Conservation (phyloP, 2,113 vertebrate species). For the Cariama cristata region DNA sequence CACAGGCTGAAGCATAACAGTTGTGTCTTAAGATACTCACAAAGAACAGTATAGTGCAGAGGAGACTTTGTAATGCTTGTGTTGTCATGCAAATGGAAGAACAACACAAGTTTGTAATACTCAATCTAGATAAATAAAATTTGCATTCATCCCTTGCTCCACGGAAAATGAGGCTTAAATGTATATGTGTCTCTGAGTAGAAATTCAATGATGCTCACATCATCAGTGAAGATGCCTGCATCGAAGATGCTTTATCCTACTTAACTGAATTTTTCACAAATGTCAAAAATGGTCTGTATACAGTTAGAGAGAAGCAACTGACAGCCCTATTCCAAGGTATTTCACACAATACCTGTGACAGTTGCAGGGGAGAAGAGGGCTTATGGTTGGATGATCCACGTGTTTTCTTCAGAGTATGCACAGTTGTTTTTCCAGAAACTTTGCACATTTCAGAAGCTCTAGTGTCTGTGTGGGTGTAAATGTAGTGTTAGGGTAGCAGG, state of each 20-base stretch:
- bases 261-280: constrained; percentile 77
- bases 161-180: background rate
- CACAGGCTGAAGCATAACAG: rapidly evolving
- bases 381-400: background rate
- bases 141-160: background rate
- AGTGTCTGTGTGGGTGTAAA: background rate
- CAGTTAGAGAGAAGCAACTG: constrained; percentile 72
- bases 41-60: background rate
- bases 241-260: constrained; percentile 78
- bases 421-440: background rate
- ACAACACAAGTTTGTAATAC: background rate
- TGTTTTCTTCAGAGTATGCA: background rate
- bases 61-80: background rate
- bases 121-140: background rate
- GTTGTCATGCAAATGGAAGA: background rate
- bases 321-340: constrained; percentile 77
- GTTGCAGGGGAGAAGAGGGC: background rate
- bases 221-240: constrained; percentile 79
- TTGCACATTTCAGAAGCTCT: background rate
- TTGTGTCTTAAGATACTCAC: background rate
- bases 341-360: background rate
- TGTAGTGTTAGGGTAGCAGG: background rate
- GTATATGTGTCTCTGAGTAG: constrained; percentile 48
- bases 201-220: constrained; percentile 83
- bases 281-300: constrained; percentile 69